phyloP scores from a whole-genome alignment of 2,113 vertebrate species.

The Loxodonta africana region DNA sequence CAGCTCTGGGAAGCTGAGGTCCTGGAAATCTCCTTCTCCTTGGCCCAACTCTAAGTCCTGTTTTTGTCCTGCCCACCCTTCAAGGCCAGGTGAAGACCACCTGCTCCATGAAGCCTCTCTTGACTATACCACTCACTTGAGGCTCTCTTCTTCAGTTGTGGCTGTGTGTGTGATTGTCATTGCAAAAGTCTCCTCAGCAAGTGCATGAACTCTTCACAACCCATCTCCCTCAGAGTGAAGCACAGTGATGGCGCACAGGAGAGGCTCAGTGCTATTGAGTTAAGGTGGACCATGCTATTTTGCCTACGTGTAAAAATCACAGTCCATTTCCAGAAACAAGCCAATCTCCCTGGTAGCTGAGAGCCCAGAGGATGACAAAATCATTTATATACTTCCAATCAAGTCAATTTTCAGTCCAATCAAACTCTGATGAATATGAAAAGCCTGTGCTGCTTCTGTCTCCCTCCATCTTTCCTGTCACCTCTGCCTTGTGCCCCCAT shows the following conservation, averaged over 20 bases:
- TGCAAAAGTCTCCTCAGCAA: not conserved
- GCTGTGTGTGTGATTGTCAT: fast-evolving
- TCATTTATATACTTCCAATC: not conserved
- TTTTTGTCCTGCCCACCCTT: not conserved
- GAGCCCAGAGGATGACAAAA: not conserved
- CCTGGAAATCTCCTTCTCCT: not conserved
- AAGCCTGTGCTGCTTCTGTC: not conserved
- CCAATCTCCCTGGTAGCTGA: not conserved
- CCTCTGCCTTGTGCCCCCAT: not conserved
- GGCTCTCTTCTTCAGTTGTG: fast-evolving
- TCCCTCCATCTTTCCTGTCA: not conserved
- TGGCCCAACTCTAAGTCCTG: not conserved
- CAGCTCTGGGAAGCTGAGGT: not conserved
- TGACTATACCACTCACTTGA: not conserved
- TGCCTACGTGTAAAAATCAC: not conserved
- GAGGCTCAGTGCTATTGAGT: not conserved
- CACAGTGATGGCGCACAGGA: not conserved
- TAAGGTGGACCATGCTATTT: not conserved
- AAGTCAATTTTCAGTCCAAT: not conserved
- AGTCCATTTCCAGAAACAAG: not conserved
- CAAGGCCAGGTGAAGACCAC: not conserved
- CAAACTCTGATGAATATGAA: not conserved
- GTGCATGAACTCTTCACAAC: not conserved
- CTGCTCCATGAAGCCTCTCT: not conserved
- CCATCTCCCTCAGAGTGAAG: not conserved